These are phyloP conservation scores for Archips crataeganus DNA, from an alignment of 2,888 invertebrate species.

Conservation along the genomic window DNA sequence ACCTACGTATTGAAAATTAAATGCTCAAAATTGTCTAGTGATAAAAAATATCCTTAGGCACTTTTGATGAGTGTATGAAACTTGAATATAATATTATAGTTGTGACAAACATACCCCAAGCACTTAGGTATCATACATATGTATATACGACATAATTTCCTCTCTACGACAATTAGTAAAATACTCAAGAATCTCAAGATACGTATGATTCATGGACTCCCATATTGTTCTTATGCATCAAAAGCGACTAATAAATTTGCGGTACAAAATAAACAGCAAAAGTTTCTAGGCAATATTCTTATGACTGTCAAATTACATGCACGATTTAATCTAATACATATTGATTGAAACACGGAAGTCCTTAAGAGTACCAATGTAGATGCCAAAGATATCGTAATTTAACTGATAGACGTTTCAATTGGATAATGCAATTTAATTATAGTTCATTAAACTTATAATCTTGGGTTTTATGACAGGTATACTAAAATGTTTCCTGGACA, in stretches of 20 bases:
- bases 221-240: too few species aligned
- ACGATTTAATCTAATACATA: conserved; percentile 19
- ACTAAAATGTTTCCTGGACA: conserved; percentile 18
- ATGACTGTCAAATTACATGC: background rate
- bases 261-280: background rate
- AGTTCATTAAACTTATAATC: conserved; percentile 37
- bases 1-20: too few species aligned
- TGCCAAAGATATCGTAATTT: conserved; percentile 28
- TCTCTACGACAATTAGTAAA: background rate
- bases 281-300: background rate
- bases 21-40: too few species aligned
- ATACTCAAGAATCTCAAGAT: background rate
- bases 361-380: conserved; percentile 27
- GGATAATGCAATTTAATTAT: conserved; percentile 41
- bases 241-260: background rate
- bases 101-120: too few species aligned
- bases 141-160: background rate
- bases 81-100: too few species aligned
- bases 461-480: conserved; percentile 27
- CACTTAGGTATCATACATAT: too few species aligned
- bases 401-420: conserved; percentile 34
- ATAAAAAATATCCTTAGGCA: too few species aligned
- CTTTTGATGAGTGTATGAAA: too few species aligned
- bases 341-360: conserved; percentile 36
- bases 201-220: too few species aligned